These are phyloP conservation scores for Drosophila colorata DNA, from an alignment of 2,888 invertebrate genomes.

Conservation along the genomic window DNA sequence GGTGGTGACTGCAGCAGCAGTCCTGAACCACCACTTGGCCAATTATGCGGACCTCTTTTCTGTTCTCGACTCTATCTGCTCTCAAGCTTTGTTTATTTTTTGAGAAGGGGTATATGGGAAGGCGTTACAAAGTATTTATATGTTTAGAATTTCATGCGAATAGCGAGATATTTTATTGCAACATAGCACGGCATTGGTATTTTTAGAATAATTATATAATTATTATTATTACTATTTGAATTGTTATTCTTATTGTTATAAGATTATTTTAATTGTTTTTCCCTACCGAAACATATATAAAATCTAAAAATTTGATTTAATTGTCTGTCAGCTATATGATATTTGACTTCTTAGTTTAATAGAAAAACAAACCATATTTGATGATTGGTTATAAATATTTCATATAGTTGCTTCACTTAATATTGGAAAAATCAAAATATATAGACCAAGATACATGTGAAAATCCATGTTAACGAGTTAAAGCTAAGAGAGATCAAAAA, in stretches of 20 bases:
- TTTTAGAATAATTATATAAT: neutral
- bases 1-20: constrained; percentile 56
- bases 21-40: constrained; percentile 65
- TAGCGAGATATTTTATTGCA: neutral
- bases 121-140: constrained; percentile 2
- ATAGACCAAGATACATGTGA: too few relatives aligned
- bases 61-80: constrained; percentile 16
- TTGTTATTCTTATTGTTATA: neutral
- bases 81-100: constrained; percentile 3
- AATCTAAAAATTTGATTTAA: too few relatives aligned
- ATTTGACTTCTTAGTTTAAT: too few relatives aligned
- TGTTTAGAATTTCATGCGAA: neutral
- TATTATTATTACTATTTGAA: neutral
- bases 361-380: too few relatives aligned
- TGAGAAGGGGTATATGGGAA: constrained; percentile 20
- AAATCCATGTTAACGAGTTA: too few relatives aligned
- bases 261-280: neutral
- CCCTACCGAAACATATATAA: too few relatives aligned
- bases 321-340: too few relatives aligned
- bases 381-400: too few relatives aligned
- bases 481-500: too few relatives aligned
- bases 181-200: neutral
- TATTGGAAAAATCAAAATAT: too few relatives aligned
- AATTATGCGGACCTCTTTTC: constrained; percentile 55
- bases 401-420: too few relatives aligned